Evolutionary conservation across 2,888 invertebrate genomes (phyloP).

Genomic region (Fragum whitleyi): DNA sequence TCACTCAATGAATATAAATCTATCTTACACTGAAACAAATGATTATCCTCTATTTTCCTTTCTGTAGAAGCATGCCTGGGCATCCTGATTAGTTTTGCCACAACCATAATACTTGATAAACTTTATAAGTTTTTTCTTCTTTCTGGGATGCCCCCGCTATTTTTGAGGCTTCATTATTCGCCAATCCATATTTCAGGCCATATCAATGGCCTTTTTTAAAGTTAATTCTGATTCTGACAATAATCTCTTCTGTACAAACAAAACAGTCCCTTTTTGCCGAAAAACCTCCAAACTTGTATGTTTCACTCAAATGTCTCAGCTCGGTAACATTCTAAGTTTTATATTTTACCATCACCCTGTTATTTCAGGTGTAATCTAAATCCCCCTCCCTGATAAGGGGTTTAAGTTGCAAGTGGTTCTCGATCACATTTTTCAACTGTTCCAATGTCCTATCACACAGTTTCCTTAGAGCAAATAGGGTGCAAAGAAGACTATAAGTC

Average conservation of each 20-base stretch:
- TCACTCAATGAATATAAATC: too few relatives aligned
- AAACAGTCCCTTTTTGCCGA: conserved; percentile 45
- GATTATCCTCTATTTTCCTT: too few relatives aligned
- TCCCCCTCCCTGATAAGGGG: conserved; percentile 46
- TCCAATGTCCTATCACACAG: too few relatives aligned
- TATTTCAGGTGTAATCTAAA: conserved; percentile 48
- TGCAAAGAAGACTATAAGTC: conserved; percentile 25
- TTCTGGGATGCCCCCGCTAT: too few relatives aligned
- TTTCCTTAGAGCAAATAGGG: conserved; percentile 40
- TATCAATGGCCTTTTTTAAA: conserved; percentile 29
- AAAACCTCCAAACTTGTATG: conserved; percentile 45
- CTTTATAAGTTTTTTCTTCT: too few relatives aligned
- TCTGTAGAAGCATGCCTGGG: neutral
- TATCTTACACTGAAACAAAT: too few relatives aligned
- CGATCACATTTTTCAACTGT: too few relatives aligned
- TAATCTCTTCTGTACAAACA: conserved; percentile 46
- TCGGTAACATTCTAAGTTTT: conserved; percentile 29
- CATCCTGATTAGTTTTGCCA: neutral
- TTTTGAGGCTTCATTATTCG: conserved; percentile 21
- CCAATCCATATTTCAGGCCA: conserved; percentile 33
- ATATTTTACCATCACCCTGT: conserved; percentile 32
- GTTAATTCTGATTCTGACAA: conserved; percentile 37
- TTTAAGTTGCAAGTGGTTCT: too few relatives aligned
- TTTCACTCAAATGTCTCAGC: conserved; percentile 35
- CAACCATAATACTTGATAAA: neutral